Percentiles rank a stretch among this genome's conserved stretches.
These are phyloP conservation scores for Phaethon lepturus DNA, from an alignment of 2,113 vertebrate species.

Conservation along the genomic window DNA sequence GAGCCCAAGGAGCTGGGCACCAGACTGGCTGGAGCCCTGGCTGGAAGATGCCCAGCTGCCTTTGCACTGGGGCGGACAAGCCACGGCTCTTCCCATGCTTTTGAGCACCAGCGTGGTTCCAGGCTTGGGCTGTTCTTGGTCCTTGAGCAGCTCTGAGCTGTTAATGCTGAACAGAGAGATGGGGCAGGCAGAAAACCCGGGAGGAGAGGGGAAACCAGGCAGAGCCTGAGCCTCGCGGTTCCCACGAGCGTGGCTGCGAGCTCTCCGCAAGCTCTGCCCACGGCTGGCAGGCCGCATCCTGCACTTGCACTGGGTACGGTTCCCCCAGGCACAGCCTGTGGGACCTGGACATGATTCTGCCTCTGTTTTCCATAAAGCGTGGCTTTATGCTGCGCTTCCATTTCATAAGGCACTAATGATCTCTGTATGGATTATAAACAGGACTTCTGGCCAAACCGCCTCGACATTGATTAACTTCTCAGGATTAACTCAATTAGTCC, in stretches of 20 bases:
- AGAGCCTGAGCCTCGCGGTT: neutral
- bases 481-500: slow-evolving; percentile 14
- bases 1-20: neutral
- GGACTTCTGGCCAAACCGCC: neutral
- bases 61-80: neutral
- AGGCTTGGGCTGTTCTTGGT: neutral
- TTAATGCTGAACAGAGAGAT: neutral
- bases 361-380: neutral
- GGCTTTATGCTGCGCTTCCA: neutral
- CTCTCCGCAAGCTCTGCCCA: neutral
- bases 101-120: neutral
- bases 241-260: fast-evolving
- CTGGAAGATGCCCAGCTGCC: neutral
- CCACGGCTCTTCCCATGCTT: neutral
- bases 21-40: neutral
- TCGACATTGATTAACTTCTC: neutral
- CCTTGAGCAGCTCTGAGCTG: neutral
- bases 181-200: fast-evolving
- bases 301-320: neutral
- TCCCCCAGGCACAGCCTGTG: neutral
- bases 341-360: neutral
- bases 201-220: neutral
- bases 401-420: neutral
- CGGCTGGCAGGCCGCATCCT: neutral
- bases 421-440: neutral